Base-by-base conservation (phyloP, 2,113 vertebrate genomes). In the Ascaphus truei region DNA sequence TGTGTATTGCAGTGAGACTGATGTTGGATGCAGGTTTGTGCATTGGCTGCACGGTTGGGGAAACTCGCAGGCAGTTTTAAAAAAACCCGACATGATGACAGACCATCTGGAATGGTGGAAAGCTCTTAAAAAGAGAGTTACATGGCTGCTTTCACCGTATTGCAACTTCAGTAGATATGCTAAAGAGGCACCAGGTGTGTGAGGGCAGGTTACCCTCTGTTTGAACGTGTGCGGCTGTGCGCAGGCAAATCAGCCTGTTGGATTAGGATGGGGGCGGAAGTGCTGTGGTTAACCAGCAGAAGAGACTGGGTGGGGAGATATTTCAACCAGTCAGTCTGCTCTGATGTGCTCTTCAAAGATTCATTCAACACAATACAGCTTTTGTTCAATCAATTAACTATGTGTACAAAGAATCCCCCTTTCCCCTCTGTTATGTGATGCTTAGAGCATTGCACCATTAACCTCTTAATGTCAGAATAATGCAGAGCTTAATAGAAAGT, bases 311-410 rank as follows among this genome's bases (percentile, higher is more conserved):
- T 51, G 57, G 39, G 27, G n/a, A 61, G 57, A 52, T 30, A 36
- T 59, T 68, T 50, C n/a, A 50, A 18, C 11, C 47, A 23, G 52
- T 60, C 41, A 23, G 16, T 61, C 25, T 20, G 18, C 41, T 61
- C 56, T 71, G 45, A 60, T 71, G 45, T 61, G 41, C 51, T 30
- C 67, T 71, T 61, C 67, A 71, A 71, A 71, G 57, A 61, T 61
- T 71, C 7, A 11, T 52, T 50, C 6, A 1, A 50, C 31, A 71
- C 67, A 71, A 61, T 52, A 27, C 56, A 23, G 39, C 67, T 52
- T 71, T 31, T 71, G 57, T 68, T 7, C 34, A 36, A 37, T 68
- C 27, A 20, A 3, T 20, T 68, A 26, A 18, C 48, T 1, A 27
- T 52, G 31, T 60, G n/a, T n/a, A n/a, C n/a, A 36, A 50, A 27